A percentile compares a stretch with the other conserved stretches of the same genome.
These are phyloP conservation scores for Corythoichthys intestinalis DNA, from an alignment of 2,113 vertebrate species.

Conservation along the genomic window DNA sequence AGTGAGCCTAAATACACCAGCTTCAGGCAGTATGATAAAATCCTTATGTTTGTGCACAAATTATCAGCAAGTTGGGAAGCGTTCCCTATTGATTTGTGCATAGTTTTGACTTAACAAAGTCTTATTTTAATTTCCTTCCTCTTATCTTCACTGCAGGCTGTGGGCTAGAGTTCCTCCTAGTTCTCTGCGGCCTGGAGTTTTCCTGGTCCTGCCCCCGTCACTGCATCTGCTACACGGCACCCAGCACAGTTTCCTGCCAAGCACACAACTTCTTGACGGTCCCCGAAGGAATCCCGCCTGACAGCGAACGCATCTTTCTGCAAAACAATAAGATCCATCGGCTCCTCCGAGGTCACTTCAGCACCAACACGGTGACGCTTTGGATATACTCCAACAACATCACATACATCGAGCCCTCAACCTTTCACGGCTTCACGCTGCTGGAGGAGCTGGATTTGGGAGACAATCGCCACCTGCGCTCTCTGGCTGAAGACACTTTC, in stretches of 20 bases:
- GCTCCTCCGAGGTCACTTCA: constrained; percentile 88
- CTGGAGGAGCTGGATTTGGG: constrained; percentile 97
- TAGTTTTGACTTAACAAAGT: not conserved
- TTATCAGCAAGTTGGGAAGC: not conserved
- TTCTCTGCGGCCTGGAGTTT: constrained; percentile 84
- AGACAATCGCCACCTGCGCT: constrained; percentile 90
- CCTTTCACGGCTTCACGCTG: constrained; percentile 87
- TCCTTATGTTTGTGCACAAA: not conserved
- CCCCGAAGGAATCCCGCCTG: constrained; percentile 89
- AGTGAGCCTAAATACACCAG: constrained; percentile 19
- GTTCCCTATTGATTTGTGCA: constrained; percentile 1
- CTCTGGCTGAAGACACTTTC: constrained; percentile 91
- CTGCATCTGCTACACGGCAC: constrained; percentile 93
- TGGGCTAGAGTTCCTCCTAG: constrained; percentile 87
- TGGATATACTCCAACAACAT: constrained; percentile 99
- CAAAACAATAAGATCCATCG: constrained; percentile 96
- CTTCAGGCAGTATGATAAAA: constrained; percentile 1
- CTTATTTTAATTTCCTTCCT: constrained; percentile 8
- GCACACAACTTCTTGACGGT: constrained; percentile 91
- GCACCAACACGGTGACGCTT: constrained; percentile 87
- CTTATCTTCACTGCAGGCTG: constrained; percentile 71
- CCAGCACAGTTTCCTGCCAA: constrained; percentile 97
- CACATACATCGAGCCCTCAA: constrained; percentile 88
- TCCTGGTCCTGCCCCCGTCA: constrained; percentile 85
- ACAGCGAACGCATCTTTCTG: constrained; percentile 94